These are phyloP conservation scores for Chrysogorgia sp. DNA, from an alignment of 92 coral and sea anemone species.

Conservation along the genomic window DNA sequence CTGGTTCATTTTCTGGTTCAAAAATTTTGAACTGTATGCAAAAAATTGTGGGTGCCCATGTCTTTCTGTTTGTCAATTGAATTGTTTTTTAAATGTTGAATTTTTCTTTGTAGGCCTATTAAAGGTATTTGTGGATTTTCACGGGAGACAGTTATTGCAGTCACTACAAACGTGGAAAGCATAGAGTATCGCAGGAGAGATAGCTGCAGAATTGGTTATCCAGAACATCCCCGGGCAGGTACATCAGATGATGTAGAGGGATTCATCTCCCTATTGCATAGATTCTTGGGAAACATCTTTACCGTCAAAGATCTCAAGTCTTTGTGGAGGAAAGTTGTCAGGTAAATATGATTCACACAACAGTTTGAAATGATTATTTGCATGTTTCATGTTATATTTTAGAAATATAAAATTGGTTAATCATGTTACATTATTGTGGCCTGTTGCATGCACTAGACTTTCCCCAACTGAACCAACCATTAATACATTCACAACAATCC, in stretches of 20 bases:
- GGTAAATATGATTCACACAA: slow-evolving; percentile 21
- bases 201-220: slow-evolving; percentile 55
- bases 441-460: no score
- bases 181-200: slow-evolving; percentile 62
- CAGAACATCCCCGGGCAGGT: slow-evolving; percentile 70
- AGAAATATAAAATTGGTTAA: no score
- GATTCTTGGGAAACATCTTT: slow-evolving; percentile 60
- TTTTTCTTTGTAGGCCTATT: slow-evolving; percentile 48
- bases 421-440: no score
- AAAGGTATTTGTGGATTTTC: slow-evolving; percentile 69
- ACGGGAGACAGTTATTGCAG: slow-evolving; percentile 68
- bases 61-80: background rate
- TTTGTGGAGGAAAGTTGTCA: slow-evolving; percentile 65
- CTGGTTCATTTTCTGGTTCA: no score
- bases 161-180: slow-evolving; percentile 70
- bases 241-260: slow-evolving; percentile 71
- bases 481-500: no score
- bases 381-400: no score
- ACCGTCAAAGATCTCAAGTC: slow-evolving; percentile 64
- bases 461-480: no score
- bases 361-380: no score
- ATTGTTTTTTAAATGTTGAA: background rate
- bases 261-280: slow-evolving; percentile 55
- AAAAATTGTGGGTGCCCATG: no score
- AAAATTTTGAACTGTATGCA: no score